These are phyloP conservation scores for Ranitomeya variabilis DNA, from an alignment of 2,113 vertebrate genomes.

Conservation along the genomic window DNA sequence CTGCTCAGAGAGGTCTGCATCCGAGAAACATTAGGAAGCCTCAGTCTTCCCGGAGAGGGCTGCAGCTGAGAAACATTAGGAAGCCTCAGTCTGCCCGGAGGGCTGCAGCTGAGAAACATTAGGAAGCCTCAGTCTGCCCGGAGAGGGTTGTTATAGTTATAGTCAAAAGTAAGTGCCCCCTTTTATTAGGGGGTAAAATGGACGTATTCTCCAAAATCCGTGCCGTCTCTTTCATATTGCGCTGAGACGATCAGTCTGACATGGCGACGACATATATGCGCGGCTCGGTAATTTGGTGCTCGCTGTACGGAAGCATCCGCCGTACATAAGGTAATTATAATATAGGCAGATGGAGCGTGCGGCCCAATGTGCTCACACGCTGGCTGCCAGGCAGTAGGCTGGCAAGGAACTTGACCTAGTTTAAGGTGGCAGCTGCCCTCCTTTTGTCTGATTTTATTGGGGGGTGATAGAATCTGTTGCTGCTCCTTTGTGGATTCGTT, in stretches of 20 bases:
- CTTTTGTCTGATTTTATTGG: slow-evolving; percentile 32
- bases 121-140: too few species aligned
- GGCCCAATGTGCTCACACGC: background rate
- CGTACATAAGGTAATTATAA: slow-evolving; percentile 34
- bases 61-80: too few species aligned
- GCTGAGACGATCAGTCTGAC: background rate
- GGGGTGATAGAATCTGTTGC: slow-evolving; percentile 1
- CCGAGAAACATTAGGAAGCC: too few species aligned
- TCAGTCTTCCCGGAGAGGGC: too few species aligned
- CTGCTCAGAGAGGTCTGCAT: too few species aligned
- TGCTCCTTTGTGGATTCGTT: background rate
- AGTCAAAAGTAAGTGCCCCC: too few species aligned
- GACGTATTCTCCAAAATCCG: too few species aligned
- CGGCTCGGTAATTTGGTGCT: background rate
- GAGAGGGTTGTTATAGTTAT: too few species aligned
- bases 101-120: too few species aligned
- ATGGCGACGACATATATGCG: background rate
- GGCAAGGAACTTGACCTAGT: slow-evolving; percentile 46
- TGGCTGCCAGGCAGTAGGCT: slow-evolving; percentile 4
- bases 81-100: too few species aligned
- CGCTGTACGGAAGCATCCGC: background rate
- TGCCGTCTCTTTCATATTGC: background rate
- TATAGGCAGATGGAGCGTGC: slow-evolving; percentile 34
- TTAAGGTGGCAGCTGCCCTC: slow-evolving; percentile 49
- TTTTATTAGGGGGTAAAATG: too few species aligned